Conservation (phyloP, 2,797 vertebrate genomes). For the Melanotaenia maccullochi region DNA sequence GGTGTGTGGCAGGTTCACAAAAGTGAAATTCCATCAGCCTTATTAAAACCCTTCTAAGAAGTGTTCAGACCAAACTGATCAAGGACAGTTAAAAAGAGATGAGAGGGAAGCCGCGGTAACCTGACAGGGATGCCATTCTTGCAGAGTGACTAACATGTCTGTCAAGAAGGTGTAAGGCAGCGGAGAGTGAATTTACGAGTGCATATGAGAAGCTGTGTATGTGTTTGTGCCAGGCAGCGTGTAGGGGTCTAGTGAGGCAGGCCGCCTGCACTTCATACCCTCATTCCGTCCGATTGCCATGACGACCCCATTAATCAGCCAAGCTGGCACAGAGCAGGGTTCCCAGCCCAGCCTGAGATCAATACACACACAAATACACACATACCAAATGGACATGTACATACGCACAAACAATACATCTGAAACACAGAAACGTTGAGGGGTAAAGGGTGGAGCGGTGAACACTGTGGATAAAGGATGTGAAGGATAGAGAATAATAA, state of each 20-base stretch:
- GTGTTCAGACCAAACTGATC: background rate
- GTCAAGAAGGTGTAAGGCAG: constrained; percentile 54
- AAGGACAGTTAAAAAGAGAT: constrained; percentile 3
- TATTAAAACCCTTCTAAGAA: constrained; percentile 1
- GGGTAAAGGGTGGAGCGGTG: constrained; percentile 11
- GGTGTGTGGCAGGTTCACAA: background rate
- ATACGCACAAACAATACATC: constrained; percentile 38
- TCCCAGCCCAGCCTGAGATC: constrained; percentile 97
- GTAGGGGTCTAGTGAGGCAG: constrained; percentile 87
- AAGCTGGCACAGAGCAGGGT: constrained; percentile 96
- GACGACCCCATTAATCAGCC: constrained; percentile 99
- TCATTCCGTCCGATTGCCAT: constrained; percentile 98
- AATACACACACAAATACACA: constrained; percentile 88
- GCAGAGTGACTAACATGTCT: constrained; percentile 57
- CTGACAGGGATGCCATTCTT: constrained; percentile 59
- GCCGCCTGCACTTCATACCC: constrained; percentile 92
- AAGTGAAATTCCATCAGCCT: background rate
- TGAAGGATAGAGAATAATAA: background rate
- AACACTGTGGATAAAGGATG: constrained; percentile 1
- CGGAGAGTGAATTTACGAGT: constrained; percentile 47
- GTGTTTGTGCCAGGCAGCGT: constrained; percentile 60
- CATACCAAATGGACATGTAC: constrained; percentile 41
- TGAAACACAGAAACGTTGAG: constrained; percentile 22
- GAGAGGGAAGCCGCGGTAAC: constrained; percentile 8
- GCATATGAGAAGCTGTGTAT: constrained; percentile 7